Evolutionary conservation across 2,113 vertebrate genomes (phyloP), one percentile per base, ranked within the genome.

Genomic region (Etheostoma spectabile): DNA sequence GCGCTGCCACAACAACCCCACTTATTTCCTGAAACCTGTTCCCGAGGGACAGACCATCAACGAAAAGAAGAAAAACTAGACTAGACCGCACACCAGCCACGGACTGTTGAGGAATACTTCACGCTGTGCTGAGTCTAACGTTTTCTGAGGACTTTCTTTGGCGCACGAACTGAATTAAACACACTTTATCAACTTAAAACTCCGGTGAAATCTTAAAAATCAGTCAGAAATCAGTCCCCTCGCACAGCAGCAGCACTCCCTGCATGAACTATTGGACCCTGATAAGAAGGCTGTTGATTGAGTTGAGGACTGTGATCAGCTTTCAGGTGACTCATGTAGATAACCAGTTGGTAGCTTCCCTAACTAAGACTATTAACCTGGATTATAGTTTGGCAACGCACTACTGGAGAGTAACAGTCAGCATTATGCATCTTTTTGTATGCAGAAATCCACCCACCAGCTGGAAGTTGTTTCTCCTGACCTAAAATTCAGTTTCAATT

Each of bases 21-120:
- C 93, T 70, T 99, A 96, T 91, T 99, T 99, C 88, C 86, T 95
- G 84, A 93, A 72, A 3, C 1, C 57, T 0, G 66, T 89, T 1
- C 62, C 89, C 2, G 52, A 82, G 0, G 85, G 74, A 22, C 85
- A 86, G 59, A 48, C 82, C 76, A 83, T 53, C 30, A 6, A 27
- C 0, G 80, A 84, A 83, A 97, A 98, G 91, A 99, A 99, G 79
- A 77, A 70, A 16, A 92, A 96, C 59, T 99, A 93, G 73, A 89
- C 70, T 74, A 16, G 73, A 89, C 70, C 71, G 14, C 83, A 80
- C 74, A 42, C 59, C 64, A 55, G 51, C 45, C 18, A 4, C 19
- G 7, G 74, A 62, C 59, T 48, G 57, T 13, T 0, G 30, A 56
- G 73, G 71, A 82, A 76, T 71, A 75, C 78, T 24, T 83, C 62